Percentiles rank a stretch among this genome's conserved stretches.
Conservation (phyloP, 2,797 vertebrate species). For the Apodemus agrarius region DNA sequence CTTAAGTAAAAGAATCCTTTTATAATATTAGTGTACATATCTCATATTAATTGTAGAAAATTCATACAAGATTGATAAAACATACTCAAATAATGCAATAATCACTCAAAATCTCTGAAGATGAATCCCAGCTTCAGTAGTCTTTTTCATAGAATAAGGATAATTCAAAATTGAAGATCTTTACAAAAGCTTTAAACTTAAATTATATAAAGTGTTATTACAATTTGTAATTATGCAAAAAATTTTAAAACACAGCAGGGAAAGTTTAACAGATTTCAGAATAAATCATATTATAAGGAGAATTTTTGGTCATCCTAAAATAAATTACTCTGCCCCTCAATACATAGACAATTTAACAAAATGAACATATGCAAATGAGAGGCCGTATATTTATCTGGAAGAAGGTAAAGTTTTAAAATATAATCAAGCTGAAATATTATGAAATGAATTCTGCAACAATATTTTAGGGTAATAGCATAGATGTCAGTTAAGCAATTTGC, state of each 20-base stretch:
- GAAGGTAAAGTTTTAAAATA: constrained; percentile 86
- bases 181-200: constrained; percentile 61
- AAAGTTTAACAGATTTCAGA: constrained; percentile 44
- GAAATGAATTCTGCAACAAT: constrained; percentile 85
- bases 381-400: constrained; percentile 82
- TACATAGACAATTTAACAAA: constrained; percentile 67
- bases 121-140: constrained; percentile 27
- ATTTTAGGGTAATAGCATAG: constrained; percentile 87
- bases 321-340: constrained; percentile 69
- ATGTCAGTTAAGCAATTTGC: constrained; percentile 89
- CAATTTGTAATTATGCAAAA: constrained; percentile 63
- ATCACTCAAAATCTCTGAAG: constrained; percentile 31
- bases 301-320: constrained; percentile 67
- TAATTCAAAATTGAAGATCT: constrained; percentile 74
- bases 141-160: neutral
- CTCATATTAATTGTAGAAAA: constrained; percentile 23
- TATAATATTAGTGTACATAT: neutral
- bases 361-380: constrained; percentile 81
- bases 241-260: neutral
- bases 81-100: constrained; percentile 49
- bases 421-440: constrained; percentile 87
- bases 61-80: constrained; percentile 38
- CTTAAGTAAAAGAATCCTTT: constrained; percentile 3
- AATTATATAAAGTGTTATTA: constrained; percentile 74
- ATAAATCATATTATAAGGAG: constrained; percentile 23